Percentiles rank a stretch among this genome's conserved stretches.
Evolutionary conservation across 1,140 invertebrate species (phyloP).

Genomic region (Ladona fulva): DNA sequence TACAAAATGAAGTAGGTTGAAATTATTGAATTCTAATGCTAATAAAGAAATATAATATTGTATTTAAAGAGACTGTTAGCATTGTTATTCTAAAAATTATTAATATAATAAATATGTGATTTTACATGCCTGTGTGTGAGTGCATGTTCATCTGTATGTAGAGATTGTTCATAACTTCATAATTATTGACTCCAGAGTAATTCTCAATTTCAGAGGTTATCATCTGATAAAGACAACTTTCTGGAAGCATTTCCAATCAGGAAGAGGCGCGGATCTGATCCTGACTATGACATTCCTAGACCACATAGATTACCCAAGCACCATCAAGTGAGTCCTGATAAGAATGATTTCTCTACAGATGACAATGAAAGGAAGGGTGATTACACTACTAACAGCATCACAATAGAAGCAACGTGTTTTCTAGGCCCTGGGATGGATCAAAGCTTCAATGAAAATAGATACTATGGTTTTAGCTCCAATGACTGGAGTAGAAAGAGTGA

Average conservation of each 20-base stretch:
- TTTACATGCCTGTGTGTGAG: too few species aligned
- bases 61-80: too few species aligned
- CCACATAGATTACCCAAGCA: conserved; percentile 26
- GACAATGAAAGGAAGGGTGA: background rate
- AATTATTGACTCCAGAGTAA: too few species aligned
- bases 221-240: background rate
- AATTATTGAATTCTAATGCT: too few species aligned
- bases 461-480: background rate
- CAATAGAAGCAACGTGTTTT: background rate
- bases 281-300: conserved; percentile 38
- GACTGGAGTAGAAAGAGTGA: background rate
- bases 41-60: too few species aligned
- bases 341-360: too few species aligned
- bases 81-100: too few species aligned
- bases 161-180: too few species aligned
- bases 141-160: too few species aligned
- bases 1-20: too few species aligned
- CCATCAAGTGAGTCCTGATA: background rate
- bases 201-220: background rate
- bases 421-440: background rate
- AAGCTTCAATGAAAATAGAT: background rate
- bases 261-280: conserved; percentile 32
- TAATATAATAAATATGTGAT: too few species aligned
- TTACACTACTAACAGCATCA: background rate
- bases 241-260: conserved; percentile 22